These are phyloP conservation scores for Melieria crassipennis DNA, from an alignment of 2,888 invertebrate genomes.

Conservation along the genomic window DNA sequence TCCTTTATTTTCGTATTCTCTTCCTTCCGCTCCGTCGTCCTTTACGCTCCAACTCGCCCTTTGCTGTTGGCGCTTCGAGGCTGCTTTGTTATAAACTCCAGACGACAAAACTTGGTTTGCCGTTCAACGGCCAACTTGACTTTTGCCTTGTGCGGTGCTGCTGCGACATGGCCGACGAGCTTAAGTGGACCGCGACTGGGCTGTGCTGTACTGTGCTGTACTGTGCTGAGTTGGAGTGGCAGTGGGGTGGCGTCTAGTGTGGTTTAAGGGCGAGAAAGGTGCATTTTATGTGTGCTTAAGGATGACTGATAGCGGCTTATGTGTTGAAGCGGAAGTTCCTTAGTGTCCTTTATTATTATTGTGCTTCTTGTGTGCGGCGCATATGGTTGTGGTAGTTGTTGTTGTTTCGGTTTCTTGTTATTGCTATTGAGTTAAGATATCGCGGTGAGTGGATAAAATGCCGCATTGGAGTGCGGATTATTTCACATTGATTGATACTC, in stretches of 20 bases:
- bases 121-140: slow-evolving; percentile 1
- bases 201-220: too few relatives aligned
- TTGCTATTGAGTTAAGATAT: slow-evolving; percentile 15
- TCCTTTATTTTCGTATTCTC: slow-evolving; percentile 5
- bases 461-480: slow-evolving; percentile 31
- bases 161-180: not conserved
- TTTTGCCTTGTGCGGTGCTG: slow-evolving; percentile 14
- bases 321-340: slow-evolving; percentile 32
- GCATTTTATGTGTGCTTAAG: slow-evolving; percentile 38
- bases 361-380: slow-evolving; percentile 9
- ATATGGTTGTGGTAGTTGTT: slow-evolving; percentile 16
- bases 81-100: slow-evolving; percentile 32
- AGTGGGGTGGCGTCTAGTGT: slow-evolving; percentile 12
- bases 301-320: slow-evolving; percentile 41
- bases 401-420: slow-evolving; percentile 21
- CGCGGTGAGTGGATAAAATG: slow-evolving; percentile 22
- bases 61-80: not conserved
- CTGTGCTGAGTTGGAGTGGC: not conserved
- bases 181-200: not conserved
- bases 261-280: slow-evolving; percentile 20
- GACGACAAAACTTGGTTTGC: too few relatives aligned
- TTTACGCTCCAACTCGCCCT: not conserved
- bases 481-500: slow-evolving; percentile 42
- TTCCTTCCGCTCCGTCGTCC: not conserved
- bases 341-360: slow-evolving; percentile 26